These are phyloP conservation scores for Zaprionus obscuricornis DNA, from an alignment of 2,888 invertebrate species.

Conservation along the genomic window DNA sequence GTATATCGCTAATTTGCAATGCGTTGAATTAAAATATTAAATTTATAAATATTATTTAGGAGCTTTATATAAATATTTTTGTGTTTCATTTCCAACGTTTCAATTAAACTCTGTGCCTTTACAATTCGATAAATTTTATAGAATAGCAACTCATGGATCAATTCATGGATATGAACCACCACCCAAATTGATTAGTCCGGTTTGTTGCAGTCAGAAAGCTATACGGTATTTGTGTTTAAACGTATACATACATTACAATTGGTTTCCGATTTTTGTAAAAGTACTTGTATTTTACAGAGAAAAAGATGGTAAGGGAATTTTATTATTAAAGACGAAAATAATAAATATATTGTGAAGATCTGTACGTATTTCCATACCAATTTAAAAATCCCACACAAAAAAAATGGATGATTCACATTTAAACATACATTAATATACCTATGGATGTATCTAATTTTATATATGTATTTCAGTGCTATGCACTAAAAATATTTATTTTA, in stretches of 20 bases:
- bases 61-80: no score
- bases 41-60: no score
- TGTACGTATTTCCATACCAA: conserved; percentile 9
- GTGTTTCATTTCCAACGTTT: background rate
- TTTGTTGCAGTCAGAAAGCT: conserved; percentile 63
- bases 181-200: conserved; percentile 70
- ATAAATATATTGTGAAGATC: background rate
- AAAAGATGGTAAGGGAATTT: conserved; percentile 59
- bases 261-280: conserved; percentile 61
- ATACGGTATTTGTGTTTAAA: conserved; percentile 63
- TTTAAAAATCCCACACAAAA: no score
- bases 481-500: conserved; percentile 52
- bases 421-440: conserved; percentile 24
- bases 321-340: background rate
- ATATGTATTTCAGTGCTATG: conserved; percentile 28
- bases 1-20: no score
- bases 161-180: conserved; percentile 54
- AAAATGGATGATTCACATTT: conserved; percentile 52
- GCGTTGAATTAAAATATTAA: no score
- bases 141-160: conserved; percentile 36
- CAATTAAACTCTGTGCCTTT: background rate
- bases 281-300: conserved; percentile 41
- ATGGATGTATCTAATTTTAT: conserved; percentile 44
- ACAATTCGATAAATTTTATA: background rate
- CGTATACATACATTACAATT: conserved; percentile 53